A percentile compares a stretch with the other conserved stretches of the same genome.
Evolutionary conservation across 1,140 invertebrate genomes (phyloP).

Genomic region (Littorina saxatilis): DNA sequence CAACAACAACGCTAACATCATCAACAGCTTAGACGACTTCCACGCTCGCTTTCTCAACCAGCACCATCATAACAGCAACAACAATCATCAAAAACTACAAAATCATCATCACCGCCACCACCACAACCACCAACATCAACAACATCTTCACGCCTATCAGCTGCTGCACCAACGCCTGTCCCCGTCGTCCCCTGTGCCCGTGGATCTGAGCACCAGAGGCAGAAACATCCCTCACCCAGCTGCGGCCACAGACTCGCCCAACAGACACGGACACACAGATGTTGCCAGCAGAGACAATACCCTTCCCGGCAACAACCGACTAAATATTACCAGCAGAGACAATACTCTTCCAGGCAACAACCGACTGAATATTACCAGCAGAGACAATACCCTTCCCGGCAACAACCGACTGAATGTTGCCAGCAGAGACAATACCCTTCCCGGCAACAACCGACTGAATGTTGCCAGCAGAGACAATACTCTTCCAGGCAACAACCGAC

Average conservation of each 20-base stretch:
- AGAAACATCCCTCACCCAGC: neutral
- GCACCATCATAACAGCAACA: neutral
- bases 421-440: neutral
- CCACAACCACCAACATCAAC: neutral
- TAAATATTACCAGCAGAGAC: no score
- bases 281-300: no score
- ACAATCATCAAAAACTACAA: neutral
- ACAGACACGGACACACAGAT: no score
- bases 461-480: neutral
- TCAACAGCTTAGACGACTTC: neutral
- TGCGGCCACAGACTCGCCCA: neutral
- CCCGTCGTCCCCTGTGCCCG: neutral
- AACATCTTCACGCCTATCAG: neutral
- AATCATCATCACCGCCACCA: constrained; percentile 13
- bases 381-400: neutral
- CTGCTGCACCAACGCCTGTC: neutral
- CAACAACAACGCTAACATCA: neutral
- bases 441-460: no score
- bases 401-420: no score
- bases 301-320: no score
- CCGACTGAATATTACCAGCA: no score
- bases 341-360: no score
- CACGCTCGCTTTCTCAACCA: neutral
- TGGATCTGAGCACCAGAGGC: constrained; percentile 18
- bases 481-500: neutral